phyloP scores from a whole-genome alignment of 2,113 vertebrate species.

The Passerina amoena region DNA sequence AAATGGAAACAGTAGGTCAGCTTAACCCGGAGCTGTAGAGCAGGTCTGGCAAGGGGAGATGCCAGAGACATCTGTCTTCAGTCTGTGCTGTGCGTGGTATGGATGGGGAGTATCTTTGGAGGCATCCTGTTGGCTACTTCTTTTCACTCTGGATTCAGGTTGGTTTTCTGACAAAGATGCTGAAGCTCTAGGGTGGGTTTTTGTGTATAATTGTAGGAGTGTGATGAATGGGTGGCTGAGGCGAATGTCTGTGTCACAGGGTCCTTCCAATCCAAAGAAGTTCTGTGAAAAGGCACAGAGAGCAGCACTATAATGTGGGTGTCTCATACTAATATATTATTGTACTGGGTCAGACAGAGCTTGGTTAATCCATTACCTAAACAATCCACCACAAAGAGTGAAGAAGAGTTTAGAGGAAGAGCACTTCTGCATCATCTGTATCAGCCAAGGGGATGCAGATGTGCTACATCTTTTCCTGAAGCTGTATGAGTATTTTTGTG shows the following conservation, averaged over 20 bases:
- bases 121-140: background rate
- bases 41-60: background rate
- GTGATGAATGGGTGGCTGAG: background rate
- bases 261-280: background rate
- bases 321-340: background rate
- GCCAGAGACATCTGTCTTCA: background rate
- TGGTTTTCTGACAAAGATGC: background rate
- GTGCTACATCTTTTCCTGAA: background rate
- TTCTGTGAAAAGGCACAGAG: background rate
- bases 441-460: background rate
- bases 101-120: background rate
- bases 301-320: background rate
- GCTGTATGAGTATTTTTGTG: background rate
- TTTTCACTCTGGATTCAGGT: constrained; percentile 25
- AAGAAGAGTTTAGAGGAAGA: background rate
- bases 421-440: background rate
- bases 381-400: background rate
- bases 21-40: background rate
- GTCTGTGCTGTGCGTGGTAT: background rate
- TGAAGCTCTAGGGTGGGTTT: background rate
- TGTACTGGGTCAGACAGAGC: background rate
- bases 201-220: accelerated
- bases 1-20: background rate
- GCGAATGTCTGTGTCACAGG: background rate
- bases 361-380: background rate